Evolutionary conservation across 2,797 vertebrate genomes (phyloP).

Genomic region (Lemur catta): DNA sequence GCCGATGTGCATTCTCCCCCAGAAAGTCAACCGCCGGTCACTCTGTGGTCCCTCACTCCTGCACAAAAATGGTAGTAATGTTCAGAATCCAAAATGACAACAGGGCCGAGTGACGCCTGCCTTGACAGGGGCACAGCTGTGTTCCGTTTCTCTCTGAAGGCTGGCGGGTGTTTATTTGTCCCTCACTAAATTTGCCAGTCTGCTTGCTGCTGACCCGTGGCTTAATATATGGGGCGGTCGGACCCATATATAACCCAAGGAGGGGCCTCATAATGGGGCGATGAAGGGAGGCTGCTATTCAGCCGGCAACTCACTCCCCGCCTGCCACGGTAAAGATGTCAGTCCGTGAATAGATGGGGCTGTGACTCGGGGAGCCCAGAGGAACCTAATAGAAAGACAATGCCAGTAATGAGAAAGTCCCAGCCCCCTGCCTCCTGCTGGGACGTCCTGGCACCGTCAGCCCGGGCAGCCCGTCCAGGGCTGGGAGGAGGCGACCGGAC

Average conservation of each 20-base stretch:
- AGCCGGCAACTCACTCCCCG: accelerated
- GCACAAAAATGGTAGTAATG: neutral
- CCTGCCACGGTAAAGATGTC: constrained; percentile 47
- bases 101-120: neutral
- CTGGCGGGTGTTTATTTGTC: neutral
- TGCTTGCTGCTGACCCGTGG: constrained; percentile 14
- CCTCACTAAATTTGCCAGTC: constrained; percentile 24
- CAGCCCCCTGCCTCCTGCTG: neutral
- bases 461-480: neutral
- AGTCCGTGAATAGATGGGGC: neutral
- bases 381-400: neutral
- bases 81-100: neutral
- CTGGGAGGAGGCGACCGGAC: accelerated
- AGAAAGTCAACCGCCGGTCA: neutral
- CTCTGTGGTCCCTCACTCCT: neutral
- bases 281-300: constrained; percentile 40
- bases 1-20: accelerated
- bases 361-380: neutral
- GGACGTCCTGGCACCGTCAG: accelerated
- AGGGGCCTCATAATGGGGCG: neutral
- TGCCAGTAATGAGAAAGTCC: neutral
- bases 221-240: neutral
- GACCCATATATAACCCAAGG: constrained; percentile 25
- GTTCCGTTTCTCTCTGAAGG: neutral
- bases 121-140: neutral